These are phyloP conservation scores for Agrochola lota DNA, from an alignment of 2,888 invertebrate genomes.

Conservation along the genomic window DNA sequence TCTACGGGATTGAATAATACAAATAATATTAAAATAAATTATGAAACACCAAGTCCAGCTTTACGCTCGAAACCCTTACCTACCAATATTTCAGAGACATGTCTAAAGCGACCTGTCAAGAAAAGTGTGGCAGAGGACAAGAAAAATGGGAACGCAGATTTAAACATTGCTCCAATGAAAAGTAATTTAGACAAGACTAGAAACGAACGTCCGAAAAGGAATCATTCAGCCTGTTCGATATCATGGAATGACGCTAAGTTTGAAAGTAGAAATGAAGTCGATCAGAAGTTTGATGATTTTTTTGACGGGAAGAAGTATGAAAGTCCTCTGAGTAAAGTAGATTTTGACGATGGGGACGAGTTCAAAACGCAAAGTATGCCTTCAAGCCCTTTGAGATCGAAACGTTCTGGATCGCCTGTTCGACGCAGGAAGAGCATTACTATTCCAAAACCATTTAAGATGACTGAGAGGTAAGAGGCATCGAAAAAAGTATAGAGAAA, in stretches of 20 bases:
- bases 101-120: conserved; percentile 70
- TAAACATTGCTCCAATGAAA: conserved; percentile 70
- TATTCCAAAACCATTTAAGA: conserved; percentile 93
- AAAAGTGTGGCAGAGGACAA: conserved; percentile 65
- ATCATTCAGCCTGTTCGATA: conserved; percentile 87
- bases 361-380: conserved; percentile 90
- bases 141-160: conserved; percentile 64
- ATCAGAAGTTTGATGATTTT: conserved; percentile 84
- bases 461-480: conserved; percentile 91
- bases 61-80: conserved; percentile 52
- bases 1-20: conserved; percentile 63
- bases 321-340: conserved; percentile 52
- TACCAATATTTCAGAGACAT: conserved; percentile 65
- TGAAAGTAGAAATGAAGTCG: conserved; percentile 80
- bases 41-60: conserved; percentile 53
- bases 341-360: conserved; percentile 75
- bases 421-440: conserved; percentile 86
- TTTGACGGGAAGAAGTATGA: conserved; percentile 78
- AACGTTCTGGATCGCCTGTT: conserved; percentile 75
- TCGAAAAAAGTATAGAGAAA: neutral
- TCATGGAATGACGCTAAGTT: conserved; percentile 86
- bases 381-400: conserved; percentile 88
- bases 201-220: conserved; percentile 80
- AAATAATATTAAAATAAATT: conserved; percentile 65
- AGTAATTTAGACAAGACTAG: conserved; percentile 75